phyloP scores from a whole-genome alignment of 2,888 invertebrate species.

The Halictus ligatus region DNA sequence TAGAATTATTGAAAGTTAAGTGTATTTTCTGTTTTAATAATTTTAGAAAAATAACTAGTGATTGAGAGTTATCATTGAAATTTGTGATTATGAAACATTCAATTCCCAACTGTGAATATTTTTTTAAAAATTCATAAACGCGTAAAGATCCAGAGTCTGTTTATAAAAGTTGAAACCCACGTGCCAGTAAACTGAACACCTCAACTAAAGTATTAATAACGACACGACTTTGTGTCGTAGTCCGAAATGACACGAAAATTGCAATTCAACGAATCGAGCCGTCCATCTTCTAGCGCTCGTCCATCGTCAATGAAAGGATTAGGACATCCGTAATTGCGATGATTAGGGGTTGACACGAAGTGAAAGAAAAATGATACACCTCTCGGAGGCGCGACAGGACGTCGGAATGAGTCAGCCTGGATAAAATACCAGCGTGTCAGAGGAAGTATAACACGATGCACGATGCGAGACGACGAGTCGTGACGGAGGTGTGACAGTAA shows the following conservation, averaged over 20 bases:
- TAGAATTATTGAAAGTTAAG: too few relatives aligned
- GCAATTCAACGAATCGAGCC: background rate
- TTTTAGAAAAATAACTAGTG: too few relatives aligned
- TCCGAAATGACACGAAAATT: background rate
- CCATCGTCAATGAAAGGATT: background rate
- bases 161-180: background rate
- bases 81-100: too few relatives aligned
- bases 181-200: background rate
- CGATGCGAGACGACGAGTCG: slow-evolving; percentile 34
- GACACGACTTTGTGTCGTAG: background rate
- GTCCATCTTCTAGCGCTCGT: background rate
- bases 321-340: background rate
- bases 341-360: background rate
- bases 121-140: too few relatives aligned
- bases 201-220: background rate
- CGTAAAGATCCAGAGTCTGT: background rate
- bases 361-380: background rate
- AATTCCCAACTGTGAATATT: too few relatives aligned
- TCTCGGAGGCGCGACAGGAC: background rate
- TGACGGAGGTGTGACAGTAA: slow-evolving; percentile 62
- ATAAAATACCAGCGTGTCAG: background rate
- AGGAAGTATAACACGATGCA: slow-evolving; percentile 6
- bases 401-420: background rate
- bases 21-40: too few relatives aligned
- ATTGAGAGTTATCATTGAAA: too few relatives aligned